phyloP scores from a whole-genome alignment of 2,113 vertebrate genomes.

The Daboia siamensis region DNA sequence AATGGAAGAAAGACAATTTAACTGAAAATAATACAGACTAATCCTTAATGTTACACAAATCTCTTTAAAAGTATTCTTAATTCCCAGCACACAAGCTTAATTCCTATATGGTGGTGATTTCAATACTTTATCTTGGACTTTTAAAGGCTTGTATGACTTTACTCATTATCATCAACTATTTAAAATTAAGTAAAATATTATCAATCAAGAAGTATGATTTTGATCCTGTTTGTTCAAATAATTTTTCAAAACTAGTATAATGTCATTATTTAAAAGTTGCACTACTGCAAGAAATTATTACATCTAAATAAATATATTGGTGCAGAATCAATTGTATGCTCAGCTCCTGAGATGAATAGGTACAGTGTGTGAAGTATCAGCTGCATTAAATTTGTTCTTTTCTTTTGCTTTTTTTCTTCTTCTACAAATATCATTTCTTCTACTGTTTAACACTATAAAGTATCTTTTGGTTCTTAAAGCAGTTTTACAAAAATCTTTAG shows the following conservation, averaged over 20 bases:
- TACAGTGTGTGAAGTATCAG: background rate
- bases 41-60: background rate
- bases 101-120: background rate
- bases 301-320: background rate
- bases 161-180: background rate
- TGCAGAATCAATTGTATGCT: background rate
- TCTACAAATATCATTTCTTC: slow-evolving; percentile 10
- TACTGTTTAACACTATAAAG: background rate
- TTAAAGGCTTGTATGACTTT: background rate
- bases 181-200: background rate
- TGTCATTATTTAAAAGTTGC: background rate
- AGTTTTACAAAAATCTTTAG: slow-evolving; percentile 27
- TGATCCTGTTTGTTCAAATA: slow-evolving; percentile 1
- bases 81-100: background rate
- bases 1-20: background rate
- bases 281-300: background rate
- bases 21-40: background rate
- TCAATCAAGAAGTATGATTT: background rate
- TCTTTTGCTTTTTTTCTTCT: background rate
- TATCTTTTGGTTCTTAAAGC: background rate
- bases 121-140: background rate
- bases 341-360: background rate
- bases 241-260: background rate
- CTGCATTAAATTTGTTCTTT: background rate
- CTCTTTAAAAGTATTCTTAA: background rate